These are phyloP conservation scores for Perithous albicinctus DNA, from an alignment of 2,888 invertebrate species.

Conservation along the genomic window DNA sequence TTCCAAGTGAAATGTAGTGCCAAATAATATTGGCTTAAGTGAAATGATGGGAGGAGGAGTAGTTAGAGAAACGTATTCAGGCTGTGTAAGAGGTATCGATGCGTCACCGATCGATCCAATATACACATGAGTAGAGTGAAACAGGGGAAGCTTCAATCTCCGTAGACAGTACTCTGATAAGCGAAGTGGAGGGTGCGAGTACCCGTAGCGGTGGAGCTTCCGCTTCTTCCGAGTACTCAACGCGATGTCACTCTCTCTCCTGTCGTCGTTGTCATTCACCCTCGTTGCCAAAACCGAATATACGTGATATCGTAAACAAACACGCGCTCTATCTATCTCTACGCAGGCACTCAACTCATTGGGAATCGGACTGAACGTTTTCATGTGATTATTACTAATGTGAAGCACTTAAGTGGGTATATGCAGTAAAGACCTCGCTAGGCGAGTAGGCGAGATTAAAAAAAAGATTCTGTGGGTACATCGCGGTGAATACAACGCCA, in stretches of 20 bases:
- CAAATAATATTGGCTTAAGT: neutral
- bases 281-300: slow-evolving; percentile 16
- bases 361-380: neutral
- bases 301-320: slow-evolving; percentile 3
- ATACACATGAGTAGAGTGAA: slow-evolving; percentile 7
- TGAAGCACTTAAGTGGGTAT: slow-evolving; percentile 20
- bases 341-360: neutral
- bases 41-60: neutral
- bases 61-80: neutral
- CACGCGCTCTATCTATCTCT: neutral
- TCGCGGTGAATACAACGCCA: too few relatives aligned
- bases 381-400: slow-evolving; percentile 12
- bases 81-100: neutral
- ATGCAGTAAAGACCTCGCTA: neutral
- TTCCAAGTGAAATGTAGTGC: neutral
- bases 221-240: slow-evolving; percentile 52
- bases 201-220: slow-evolving; percentile 42
- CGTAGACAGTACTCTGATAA: slow-evolving; percentile 20
- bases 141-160: slow-evolving; percentile 23
- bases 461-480: too few relatives aligned
- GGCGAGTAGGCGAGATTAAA: neutral
- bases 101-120: slow-evolving; percentile 15
- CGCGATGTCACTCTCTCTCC: slow-evolving; percentile 49
- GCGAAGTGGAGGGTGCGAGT: slow-evolving; percentile 54
- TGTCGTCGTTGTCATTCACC: slow-evolving; percentile 24